phyloP scores from a whole-genome alignment of 1,140 invertebrate species.

The Cotesia vestalis region DNA sequence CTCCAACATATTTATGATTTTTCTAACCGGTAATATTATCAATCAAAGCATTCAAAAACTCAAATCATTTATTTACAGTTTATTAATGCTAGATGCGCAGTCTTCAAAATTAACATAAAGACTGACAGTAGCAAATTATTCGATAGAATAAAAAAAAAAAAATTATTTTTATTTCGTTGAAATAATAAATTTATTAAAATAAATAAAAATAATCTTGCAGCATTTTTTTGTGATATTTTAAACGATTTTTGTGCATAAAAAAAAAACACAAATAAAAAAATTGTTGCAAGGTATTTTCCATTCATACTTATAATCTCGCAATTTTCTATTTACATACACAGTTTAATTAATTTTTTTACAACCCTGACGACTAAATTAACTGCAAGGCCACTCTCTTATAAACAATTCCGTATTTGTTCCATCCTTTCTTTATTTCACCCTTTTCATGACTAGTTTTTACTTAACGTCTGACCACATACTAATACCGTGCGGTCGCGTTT shows the following conservation, averaged over 20 bases:
- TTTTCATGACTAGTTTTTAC: neutral
- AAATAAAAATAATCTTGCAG: slow-evolving; percentile 4
- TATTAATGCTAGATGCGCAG: slow-evolving; percentile 47
- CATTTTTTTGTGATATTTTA: neutral
- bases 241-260: too few species aligned
- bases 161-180: slow-evolving; percentile 25
- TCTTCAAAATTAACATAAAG: slow-evolving; percentile 50
- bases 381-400: slow-evolving; percentile 5
- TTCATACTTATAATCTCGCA: too few species aligned
- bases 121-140: slow-evolving; percentile 52
- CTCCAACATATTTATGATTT: neutral
- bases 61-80: neutral
- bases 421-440: neutral
- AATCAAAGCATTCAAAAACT: too few species aligned
- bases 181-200: slow-evolving; percentile 20
- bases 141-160: slow-evolving; percentile 35
- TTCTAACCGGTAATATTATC: too few species aligned
- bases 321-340: neutral
- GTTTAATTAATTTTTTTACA: too few species aligned
- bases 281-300: too few species aligned
- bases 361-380: neutral
- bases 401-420: neutral
- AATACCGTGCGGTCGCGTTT: too few species aligned
- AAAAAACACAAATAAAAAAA: too few species aligned
- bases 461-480: too few species aligned